phyloP scores from a whole-genome alignment of 2,888 invertebrate species.

The Ormyrus labotus region DNA sequence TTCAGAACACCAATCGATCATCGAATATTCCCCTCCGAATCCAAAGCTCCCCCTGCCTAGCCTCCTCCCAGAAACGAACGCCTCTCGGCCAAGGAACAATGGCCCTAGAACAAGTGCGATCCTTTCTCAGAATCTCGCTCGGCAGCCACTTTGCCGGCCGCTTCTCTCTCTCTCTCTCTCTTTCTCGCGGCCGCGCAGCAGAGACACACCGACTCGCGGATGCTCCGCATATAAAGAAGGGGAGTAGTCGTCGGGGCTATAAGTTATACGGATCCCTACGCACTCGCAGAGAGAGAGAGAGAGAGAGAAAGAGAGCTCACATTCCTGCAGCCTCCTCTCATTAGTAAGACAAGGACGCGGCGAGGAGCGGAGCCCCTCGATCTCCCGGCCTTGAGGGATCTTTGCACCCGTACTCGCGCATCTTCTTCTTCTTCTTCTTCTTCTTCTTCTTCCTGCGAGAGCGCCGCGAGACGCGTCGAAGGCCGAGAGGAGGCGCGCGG shows the following conservation, averaged over 20 bases:
- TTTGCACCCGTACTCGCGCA: conserved; percentile 71
- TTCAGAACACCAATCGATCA: too few relatives aligned
- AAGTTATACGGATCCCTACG: neutral
- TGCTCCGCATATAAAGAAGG: neutral
- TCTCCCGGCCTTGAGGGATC: conserved; percentile 72
- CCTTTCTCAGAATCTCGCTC: too few relatives aligned
- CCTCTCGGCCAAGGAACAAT: too few relatives aligned
- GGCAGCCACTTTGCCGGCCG: neutral
- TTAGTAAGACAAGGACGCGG: conserved; percentile 71
- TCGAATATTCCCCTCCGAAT: too few relatives aligned
- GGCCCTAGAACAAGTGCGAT: too few relatives aligned
- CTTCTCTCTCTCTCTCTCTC: conserved; percentile 15
- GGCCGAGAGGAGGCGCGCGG: conserved; percentile 67
- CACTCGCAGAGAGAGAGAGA: neutral
- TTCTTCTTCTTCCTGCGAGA: conserved; percentile 27
- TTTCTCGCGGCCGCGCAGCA: neutral
- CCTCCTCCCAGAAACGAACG: too few relatives aligned
- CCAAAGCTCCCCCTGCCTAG: too few relatives aligned
- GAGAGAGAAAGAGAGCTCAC: neutral
- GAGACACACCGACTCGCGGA: neutral
- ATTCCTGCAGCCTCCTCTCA: conserved; percentile 58
- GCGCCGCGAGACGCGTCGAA: conserved; percentile 63
- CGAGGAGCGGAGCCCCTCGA: conserved; percentile 32
- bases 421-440: conserved; percentile 60
- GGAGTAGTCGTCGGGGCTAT: neutral